Evolutionary conservation across 2,797 vertebrate species (phyloP), one percentile per base, ranked within the genome.

Genomic region (Enteromius paludinosus): DNA sequence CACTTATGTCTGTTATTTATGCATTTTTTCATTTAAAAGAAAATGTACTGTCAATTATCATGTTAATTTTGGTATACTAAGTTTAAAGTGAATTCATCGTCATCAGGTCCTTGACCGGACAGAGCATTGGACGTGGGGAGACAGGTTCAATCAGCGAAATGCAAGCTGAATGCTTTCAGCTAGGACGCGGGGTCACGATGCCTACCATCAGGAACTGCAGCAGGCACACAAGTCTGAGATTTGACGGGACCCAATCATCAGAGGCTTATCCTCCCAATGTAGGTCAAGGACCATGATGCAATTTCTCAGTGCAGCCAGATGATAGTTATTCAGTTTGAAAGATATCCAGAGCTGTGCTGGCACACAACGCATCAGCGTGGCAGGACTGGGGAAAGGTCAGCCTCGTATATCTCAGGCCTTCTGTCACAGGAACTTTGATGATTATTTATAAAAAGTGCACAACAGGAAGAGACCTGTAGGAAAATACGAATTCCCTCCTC

Each of bases 361-460:
- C 80, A 82, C 89, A 85, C 83, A 84, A 84, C 74, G 35, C 89
- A 77, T 87, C 90, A 82, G 88, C 86, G 85, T 88, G 91, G 86
- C 92, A 89, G 89, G 88, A 28, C 18, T 86, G 87, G 86, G 89
- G 90, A 90, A 94, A 93, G 93, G 93, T 93, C 93, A 90, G 61
- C 81, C 83, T 86, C 89, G 89, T 93, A 93, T 93, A 92, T 93
- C 91, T 92, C 86, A 83, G 89, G 88, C 87, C 85, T 87, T 88
- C 87, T 87, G 89, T 90, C 90, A 89, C 88, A 84, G 84, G 74
- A 87, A 88, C 89, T 89, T 85, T 87, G 85, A 88, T 85, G 82
- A 90, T 90, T 92, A 92, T 91, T 92, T 89, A 85, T 76, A 83
- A 86, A 89, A 88, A n/a, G 73, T 43, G 59, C 79, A 66, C 84